phyloP scores from a whole-genome alignment of 2,888 invertebrate species.

The Ectemnius cavifrons region DNA sequence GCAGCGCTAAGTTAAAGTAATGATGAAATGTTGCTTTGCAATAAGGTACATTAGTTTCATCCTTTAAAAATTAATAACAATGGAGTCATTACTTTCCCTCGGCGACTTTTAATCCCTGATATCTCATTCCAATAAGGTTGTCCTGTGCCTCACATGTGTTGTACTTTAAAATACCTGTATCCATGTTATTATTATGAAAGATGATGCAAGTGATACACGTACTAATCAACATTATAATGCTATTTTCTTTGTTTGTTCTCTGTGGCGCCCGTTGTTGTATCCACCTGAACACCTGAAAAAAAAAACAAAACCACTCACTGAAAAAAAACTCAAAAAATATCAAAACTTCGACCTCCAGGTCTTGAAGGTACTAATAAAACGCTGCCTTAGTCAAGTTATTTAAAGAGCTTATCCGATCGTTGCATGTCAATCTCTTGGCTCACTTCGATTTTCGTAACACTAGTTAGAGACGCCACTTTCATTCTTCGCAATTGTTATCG shows the following conservation, averaged over 20 bases:
- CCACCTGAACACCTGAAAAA: conserved; percentile 76
- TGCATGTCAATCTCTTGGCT: conserved; percentile 66
- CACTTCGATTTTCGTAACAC: neutral
- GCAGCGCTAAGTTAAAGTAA: too few relatives aligned
- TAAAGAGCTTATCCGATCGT: conserved; percentile 71
- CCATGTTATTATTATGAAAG: conserved; percentile 34
- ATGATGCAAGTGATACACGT: conserved; percentile 61
- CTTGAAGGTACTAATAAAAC: conserved; percentile 77
- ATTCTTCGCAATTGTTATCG: conserved; percentile 2
- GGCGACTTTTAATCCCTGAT: conserved; percentile 5
- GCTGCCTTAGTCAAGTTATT: conserved; percentile 73
- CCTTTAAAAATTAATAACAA: neutral
- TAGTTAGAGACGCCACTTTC: neutral
- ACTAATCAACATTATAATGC: conserved; percentile 76
- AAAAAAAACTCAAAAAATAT: conserved; percentile 75
- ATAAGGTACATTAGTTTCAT: too few relatives aligned
- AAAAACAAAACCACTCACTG: conserved; percentile 75
- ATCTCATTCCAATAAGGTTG: conserved; percentile 30
- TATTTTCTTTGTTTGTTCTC: conserved; percentile 77
- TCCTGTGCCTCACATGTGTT: conserved; percentile 52
- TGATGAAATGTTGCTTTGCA: too few relatives aligned
- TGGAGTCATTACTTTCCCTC: conserved; percentile 5
- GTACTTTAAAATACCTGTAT: conserved; percentile 44
- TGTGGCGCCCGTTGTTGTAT: conserved; percentile 77
- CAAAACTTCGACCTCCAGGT: conserved; percentile 77